Conservation (phyloP, 2,888 invertebrate genomes). For the Lepeophtheirus nordmannii region DNA sequence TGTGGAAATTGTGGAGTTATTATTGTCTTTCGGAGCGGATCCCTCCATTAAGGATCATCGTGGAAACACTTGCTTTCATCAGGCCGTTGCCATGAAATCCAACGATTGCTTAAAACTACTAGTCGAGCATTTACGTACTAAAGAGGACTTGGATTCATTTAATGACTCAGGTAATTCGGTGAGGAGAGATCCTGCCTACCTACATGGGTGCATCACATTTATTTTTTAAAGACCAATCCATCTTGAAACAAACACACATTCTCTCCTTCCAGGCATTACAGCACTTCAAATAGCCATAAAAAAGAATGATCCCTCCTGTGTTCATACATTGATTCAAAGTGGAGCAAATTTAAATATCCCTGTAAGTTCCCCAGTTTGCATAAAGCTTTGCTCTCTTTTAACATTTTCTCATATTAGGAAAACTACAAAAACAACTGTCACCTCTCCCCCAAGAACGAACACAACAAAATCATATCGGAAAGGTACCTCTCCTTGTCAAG, state of each 20-base stretch:
- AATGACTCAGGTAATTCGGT: slow-evolving; percentile 14
- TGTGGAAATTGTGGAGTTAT: slow-evolving; percentile 13
- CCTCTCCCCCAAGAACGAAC: background rate
- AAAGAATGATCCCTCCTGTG: slow-evolving; percentile 10
- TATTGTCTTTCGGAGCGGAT: slow-evolving; percentile 20
- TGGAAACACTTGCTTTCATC: slow-evolving; percentile 21
- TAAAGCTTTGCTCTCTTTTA: background rate
- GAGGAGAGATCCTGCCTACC: too few species aligned
- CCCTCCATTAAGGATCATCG: slow-evolving; percentile 13
- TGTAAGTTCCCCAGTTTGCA: background rate
- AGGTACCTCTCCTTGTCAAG: background rate
- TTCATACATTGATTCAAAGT: background rate
- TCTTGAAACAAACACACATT: too few species aligned
- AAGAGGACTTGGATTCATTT: slow-evolving; percentile 15
- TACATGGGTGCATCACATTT: too few species aligned
- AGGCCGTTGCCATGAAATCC: slow-evolving; percentile 14
- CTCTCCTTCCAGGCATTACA: slow-evolving; percentile 11
- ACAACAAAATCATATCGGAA: slow-evolving; percentile 1
- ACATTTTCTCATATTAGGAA: background rate
- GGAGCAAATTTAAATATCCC: slow-evolving; percentile 14
- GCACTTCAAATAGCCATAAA: slow-evolving; percentile 19
- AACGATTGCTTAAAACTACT: slow-evolving; percentile 14
- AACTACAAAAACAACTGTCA: background rate
- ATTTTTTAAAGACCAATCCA: too few species aligned
- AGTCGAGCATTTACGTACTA: slow-evolving; percentile 1